Conservation (phyloP, 1,140 invertebrate genomes). For the Magallana angulata region DNA sequence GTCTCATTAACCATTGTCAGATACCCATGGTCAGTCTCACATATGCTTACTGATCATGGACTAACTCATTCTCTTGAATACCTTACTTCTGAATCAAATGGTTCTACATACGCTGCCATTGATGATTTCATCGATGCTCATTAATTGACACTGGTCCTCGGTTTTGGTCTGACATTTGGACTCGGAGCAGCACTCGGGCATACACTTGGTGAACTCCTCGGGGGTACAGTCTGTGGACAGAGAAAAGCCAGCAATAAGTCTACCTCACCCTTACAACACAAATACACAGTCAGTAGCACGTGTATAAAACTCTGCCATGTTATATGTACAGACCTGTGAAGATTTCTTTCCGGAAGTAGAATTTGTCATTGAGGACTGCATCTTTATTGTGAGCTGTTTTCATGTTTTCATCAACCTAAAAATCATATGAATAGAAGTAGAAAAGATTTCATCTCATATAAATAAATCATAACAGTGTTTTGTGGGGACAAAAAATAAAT, state of each 20-base stretch:
- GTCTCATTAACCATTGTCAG: too few species aligned
- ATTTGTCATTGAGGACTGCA: conserved; percentile 83
- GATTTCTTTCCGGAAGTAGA: conserved; percentile 75
- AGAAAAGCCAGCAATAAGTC: too few species aligned
- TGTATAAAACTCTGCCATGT: too few species aligned
- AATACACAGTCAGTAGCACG: too few species aligned
- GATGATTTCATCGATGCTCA: conserved; percentile 97
- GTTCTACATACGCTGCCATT: conserved; percentile 91
- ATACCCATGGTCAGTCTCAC: too few species aligned
- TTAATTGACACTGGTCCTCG: conserved; percentile 44
- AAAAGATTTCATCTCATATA: too few species aligned
- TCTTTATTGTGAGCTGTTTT: conserved; percentile 93
- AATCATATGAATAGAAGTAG: neutral
- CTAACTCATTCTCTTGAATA: too few species aligned
- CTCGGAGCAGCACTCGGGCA: conserved; percentile 54
- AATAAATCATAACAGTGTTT: too few species aligned
- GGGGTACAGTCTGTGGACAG: conserved; percentile 66
- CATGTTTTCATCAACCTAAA: conserved; percentile 98
- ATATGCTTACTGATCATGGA: too few species aligned
- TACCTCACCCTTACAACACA: too few species aligned
- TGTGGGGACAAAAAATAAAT: too few species aligned
- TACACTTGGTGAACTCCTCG: conserved; percentile 62
- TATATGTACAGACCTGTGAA: conserved; percentile 66
- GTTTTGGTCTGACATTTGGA: conserved; percentile 48
- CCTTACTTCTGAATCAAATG: too few species aligned